Conservation (phyloP, 2,113 vertebrate genomes). For the Dasyurus viverrinus region DNA sequence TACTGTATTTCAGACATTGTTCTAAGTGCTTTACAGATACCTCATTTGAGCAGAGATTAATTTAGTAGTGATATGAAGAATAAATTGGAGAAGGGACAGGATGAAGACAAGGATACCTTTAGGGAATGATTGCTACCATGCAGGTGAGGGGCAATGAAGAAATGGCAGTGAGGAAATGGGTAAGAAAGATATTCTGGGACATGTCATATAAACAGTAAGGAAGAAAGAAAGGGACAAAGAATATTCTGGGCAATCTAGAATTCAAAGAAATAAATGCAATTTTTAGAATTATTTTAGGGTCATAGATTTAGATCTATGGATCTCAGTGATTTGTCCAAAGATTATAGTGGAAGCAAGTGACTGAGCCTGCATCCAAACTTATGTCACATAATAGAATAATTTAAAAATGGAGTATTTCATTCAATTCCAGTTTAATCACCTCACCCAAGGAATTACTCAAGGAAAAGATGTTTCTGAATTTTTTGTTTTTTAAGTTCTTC, state of each 20-base stretch:
- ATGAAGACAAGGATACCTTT: neutral
- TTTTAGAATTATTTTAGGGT: neutral
- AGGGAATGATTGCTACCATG: neutral
- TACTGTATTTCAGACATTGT: neutral
- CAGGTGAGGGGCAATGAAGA: neutral
- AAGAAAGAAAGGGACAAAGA: neutral
- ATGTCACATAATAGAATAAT: neutral
- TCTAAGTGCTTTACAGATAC: neutral
- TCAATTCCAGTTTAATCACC: too few species aligned
- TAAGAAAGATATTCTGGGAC: neutral
- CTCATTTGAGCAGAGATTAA: neutral
- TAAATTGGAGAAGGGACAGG: neutral
- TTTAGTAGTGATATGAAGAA: neutral
- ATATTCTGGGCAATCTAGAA: neutral
- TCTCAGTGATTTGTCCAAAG: neutral
- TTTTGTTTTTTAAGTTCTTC: neutral
- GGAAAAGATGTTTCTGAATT: neutral
- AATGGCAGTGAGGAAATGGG: neutral
- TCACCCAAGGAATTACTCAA: neutral
- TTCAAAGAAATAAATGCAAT: neutral
- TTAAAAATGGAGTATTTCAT: rapidly evolving
- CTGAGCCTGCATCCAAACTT: neutral
- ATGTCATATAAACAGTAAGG: neutral
- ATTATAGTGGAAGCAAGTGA: rapidly evolving
- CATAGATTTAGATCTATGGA: neutral